A percentile compares a stretch with the other conserved stretches of the same genome.
Evolutionary conservation across 1,140 invertebrate species (phyloP).

Genomic region (Spodoptera litura): DNA sequence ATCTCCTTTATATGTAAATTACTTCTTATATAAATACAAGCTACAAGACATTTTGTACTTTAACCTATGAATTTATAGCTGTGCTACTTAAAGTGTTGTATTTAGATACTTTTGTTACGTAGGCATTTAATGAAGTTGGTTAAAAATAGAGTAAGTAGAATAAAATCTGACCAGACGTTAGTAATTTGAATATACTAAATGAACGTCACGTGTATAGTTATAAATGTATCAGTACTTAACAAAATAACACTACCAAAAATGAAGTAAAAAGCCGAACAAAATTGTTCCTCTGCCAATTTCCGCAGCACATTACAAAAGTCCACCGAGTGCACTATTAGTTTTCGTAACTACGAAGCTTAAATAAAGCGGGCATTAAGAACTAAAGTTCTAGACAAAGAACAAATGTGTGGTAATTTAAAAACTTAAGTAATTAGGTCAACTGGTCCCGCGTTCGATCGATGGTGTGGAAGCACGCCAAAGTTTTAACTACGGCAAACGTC

Average conservation of each 20-base stretch:
- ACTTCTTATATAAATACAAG: neutral
- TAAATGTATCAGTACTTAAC: no score
- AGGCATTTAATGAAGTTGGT: no score
- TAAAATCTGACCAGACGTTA: no score
- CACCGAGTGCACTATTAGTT: conserved; percentile 18
- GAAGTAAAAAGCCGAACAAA: neutral
- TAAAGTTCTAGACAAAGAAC: conserved; percentile 34
- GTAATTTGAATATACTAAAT: no score
- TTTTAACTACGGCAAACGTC: conserved; percentile 59
- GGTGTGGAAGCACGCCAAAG: conserved; percentile 53
- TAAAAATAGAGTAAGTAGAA: no score
- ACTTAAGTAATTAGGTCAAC: conserved; percentile 68
- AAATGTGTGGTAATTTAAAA: conserved; percentile 59
- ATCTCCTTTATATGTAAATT: conserved; percentile 30
- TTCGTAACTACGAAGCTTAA: conserved; percentile 2
- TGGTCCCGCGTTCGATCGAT: conserved; percentile 62
- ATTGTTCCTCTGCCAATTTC: neutral
- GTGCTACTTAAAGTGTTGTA: neutral
- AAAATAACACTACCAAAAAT: no score
- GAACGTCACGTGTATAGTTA: no score
- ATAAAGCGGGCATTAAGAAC: conserved; percentile 37
- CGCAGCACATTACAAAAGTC: conserved; percentile 15
- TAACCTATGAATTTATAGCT: neutral
- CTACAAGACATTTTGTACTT: conserved; percentile 1
- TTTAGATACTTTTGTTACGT: neutral